Evolutionary conservation across 2,113 vertebrate species (phyloP).

Genomic region (Albula goreensis): DNA sequence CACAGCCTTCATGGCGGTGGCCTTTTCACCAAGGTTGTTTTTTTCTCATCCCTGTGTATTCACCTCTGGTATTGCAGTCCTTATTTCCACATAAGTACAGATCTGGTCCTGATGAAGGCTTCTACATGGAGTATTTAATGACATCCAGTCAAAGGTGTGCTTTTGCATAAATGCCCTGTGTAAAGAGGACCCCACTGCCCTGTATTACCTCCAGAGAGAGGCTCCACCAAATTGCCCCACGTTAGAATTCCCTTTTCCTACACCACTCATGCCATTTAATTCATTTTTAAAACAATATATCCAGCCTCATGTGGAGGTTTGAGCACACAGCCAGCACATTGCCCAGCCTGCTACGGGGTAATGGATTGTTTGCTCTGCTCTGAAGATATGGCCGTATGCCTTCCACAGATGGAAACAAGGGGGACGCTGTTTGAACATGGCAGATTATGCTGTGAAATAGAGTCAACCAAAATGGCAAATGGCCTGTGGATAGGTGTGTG

Average conservation of each 20-base stretch:
- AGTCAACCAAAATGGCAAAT: conserved; percentile 13
- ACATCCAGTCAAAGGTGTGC: conserved; percentile 8
- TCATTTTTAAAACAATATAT: conserved; percentile 19
- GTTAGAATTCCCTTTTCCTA: neutral
- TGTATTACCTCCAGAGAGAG: neutral
- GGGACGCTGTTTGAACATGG: conserved; percentile 19
- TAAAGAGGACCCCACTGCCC: neutral
- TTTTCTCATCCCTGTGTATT: neutral
- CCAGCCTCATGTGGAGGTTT: conserved; percentile 1
- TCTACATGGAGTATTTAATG: neutral
- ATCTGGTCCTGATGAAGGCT: neutral
- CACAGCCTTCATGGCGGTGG: neutral
- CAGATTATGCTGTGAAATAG: conserved; percentile 20
- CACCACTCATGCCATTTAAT: conserved; percentile 6
- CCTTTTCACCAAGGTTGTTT: neutral
- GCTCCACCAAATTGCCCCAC: neutral
- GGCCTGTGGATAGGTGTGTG: conserved; percentile 10
- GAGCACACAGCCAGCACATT: conserved; percentile 17
- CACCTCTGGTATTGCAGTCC: neutral
- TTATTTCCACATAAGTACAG: conserved; percentile 11
- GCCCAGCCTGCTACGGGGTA: neutral
- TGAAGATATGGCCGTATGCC: conserved; percentile 14
- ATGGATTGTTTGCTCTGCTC: conserved; percentile 22
- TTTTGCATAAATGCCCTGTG: conserved; percentile 7
- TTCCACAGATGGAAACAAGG: neutral